phyloP scores from a whole-genome alignment of 2,113 vertebrate species.

The Chlorocebus sabaeus region DNA sequence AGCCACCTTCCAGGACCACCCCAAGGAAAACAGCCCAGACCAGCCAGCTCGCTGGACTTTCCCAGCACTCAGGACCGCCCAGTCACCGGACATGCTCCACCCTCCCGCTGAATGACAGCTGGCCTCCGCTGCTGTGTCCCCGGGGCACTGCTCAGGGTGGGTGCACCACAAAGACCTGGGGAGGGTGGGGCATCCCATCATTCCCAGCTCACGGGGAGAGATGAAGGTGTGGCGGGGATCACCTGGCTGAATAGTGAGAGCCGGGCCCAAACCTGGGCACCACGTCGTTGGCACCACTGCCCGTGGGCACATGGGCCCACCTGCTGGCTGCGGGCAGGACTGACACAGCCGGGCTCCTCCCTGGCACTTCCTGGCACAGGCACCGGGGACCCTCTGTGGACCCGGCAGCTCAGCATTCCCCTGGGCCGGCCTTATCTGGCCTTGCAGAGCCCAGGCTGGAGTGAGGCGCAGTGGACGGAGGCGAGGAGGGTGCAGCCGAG shows the following conservation, averaged over 20 bases:
- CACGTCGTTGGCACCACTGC: rapidly evolving
- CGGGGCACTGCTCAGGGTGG: neutral
- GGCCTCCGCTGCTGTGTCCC: neutral
- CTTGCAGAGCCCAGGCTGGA: neutral
- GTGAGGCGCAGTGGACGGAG: rapidly evolving
- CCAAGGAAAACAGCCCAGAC: neutral
- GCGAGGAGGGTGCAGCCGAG: rapidly evolving
- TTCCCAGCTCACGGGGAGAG: neutral
- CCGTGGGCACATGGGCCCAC: neutral
- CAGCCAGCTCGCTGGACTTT: neutral
- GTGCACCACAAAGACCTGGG: neutral
- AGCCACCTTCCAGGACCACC: neutral
- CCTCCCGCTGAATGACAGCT: neutral
- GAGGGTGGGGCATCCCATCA: neutral
- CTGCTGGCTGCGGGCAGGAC: neutral
- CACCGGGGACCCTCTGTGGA: no score
- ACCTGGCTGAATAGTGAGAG: neutral
- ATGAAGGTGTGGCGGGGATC: neutral
- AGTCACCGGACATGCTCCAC: neutral
- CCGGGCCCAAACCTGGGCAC: neutral
- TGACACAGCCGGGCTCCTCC: neutral
- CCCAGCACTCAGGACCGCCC: no score
- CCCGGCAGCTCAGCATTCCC: no score
- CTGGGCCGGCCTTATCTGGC: rapidly evolving
- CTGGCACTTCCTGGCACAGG: no score